These are phyloP conservation scores for Eumeta japonica DNA, from an alignment of 1,140 invertebrate species.

Conservation along the genomic window DNA sequence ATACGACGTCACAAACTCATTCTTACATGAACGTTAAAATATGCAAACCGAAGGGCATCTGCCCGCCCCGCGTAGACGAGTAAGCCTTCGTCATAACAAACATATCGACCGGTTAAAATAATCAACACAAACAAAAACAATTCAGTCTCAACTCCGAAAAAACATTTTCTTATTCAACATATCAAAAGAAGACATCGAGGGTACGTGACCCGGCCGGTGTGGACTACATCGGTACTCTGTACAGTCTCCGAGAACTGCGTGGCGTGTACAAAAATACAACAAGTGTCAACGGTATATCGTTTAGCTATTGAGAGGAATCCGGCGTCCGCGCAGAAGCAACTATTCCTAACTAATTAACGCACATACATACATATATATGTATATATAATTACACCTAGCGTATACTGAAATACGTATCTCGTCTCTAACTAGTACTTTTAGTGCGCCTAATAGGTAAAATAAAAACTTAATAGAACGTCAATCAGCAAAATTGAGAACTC, in stretches of 20 bases:
- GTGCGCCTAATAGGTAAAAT: conserved; percentile 28
- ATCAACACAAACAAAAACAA: conserved; percentile 57
- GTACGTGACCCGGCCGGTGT: no score
- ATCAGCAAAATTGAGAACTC: conserved; percentile 18
- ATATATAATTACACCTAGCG: conserved; percentile 49
- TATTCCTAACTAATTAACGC: conserved; percentile 41
- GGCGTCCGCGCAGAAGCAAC: conserved; percentile 38
- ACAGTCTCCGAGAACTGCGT: no score
- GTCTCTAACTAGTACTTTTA: conserved; percentile 45
- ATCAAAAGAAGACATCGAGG: no score
- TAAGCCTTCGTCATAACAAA: no score
- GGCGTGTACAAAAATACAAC: conserved; percentile 46
- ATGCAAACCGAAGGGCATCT: no score
- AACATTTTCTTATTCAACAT: no score
- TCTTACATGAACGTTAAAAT: no score
- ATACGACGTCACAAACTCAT: conserved; percentile 28
- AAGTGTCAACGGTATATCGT: conserved; percentile 11
- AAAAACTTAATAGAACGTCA: conserved; percentile 30
- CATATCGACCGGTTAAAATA: conserved; percentile 27
- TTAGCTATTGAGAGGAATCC: not conserved
- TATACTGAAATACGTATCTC: conserved; percentile 54
- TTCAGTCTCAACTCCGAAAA: conserved; percentile 55
- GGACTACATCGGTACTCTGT: no score
- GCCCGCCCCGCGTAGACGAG: no score
- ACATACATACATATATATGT: conserved; percentile 45